Conservation (phyloP, 2,113 vertebrate genomes). For the Heptranchias perlo region DNA sequence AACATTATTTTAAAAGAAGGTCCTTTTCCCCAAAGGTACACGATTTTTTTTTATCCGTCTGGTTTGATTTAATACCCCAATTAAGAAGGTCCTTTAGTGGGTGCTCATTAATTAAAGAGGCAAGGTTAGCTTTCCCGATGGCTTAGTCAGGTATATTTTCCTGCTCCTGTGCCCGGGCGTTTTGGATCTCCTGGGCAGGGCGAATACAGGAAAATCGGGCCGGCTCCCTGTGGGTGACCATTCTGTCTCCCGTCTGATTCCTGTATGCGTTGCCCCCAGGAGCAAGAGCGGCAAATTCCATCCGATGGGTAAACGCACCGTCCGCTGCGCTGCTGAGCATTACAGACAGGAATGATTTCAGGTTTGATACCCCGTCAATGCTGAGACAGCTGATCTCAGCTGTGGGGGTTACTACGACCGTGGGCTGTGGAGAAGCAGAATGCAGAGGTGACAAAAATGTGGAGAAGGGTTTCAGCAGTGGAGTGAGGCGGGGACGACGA, state of each 20-base stretch:
- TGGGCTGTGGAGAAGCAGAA: not conserved
- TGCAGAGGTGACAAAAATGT: no score
- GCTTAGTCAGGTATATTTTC: not conserved
- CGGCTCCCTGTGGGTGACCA: not conserved
- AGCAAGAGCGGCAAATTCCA: not conserved
- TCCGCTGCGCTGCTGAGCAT: not conserved
- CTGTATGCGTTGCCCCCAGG: not conserved
- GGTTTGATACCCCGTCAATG: not conserved
- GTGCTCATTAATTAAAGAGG: not conserved
- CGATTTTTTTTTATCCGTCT: not conserved
- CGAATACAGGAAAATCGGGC: not conserved
- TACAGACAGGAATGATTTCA: not conserved
- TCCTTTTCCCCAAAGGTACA: not conserved
- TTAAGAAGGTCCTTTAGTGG: not conserved
- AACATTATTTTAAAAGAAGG: not conserved
- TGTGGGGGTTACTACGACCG: not conserved
- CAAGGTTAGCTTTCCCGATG: not conserved
- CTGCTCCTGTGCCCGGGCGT: no score
- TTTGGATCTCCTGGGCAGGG: not conserved
- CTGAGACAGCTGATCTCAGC: not conserved
- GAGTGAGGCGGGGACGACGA: no score
- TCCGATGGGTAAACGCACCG: not conserved
- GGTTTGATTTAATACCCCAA: not conserved
- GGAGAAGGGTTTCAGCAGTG: no score
- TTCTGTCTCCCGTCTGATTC: no score